Conservation (phyloP, 2,113 vertebrate species). For the Sorex fumeus region DNA sequence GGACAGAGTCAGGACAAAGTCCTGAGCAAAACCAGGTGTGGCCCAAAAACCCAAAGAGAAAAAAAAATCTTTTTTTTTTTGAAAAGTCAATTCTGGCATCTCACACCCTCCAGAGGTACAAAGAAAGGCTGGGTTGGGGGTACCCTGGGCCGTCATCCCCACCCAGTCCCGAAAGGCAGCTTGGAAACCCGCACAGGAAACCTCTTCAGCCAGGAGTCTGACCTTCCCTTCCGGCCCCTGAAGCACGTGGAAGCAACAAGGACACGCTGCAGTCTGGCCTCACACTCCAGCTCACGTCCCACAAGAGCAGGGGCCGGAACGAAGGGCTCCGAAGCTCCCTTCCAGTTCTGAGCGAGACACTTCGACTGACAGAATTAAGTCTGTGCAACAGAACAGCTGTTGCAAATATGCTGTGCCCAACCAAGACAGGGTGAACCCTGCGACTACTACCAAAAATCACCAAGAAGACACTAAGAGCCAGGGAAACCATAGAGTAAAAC, state of each 20-base stretch:
- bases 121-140: neutral
- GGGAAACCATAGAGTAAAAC: neutral
- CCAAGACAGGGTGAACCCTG: neutral
- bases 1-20: too few relatives aligned
- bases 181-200: neutral
- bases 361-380: conserved; percentile 13
- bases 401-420: conserved; percentile 26
- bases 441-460: conserved; percentile 41
- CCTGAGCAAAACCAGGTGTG: too few relatives aligned
- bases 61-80: too few relatives aligned
- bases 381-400: neutral
- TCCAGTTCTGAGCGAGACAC: conserved; percentile 51
- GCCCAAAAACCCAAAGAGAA: too few relatives aligned
- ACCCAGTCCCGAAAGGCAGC: neutral
- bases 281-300: conserved; percentile 59
- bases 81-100: neutral
- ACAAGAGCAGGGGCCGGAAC: conserved; percentile 61
- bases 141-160: neutral
- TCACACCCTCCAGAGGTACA: neutral
- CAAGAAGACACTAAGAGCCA: conserved; percentile 20
- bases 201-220: neutral
- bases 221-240: neutral
- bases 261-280: conserved; percentile 51
- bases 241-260: conserved; percentile 43
- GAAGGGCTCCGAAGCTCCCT: conserved; percentile 31